These are phyloP conservation scores for Drosophila nigrodunni DNA, from an alignment of 1,140 invertebrate genomes.

Conservation along the genomic window DNA sequence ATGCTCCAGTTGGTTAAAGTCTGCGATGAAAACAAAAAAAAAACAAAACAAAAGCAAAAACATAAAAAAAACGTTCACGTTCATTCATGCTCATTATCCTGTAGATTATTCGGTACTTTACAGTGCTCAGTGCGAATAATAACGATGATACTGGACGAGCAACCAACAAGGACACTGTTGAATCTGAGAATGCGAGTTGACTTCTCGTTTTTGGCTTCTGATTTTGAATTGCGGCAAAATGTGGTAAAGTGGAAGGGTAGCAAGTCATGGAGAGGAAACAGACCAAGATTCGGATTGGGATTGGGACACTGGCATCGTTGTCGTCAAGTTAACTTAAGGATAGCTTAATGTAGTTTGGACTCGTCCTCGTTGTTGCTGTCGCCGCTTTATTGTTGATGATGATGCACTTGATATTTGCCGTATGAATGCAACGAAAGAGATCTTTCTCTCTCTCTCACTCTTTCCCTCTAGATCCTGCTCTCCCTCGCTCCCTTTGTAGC, in stretches of 20 bases:
- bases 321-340: slow-evolving; percentile 2
- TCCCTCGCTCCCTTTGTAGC: slow-evolving; percentile 33
- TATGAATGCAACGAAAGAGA: slow-evolving; percentile 63
- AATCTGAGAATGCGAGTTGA: slow-evolving; percentile 18
- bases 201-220: slow-evolving; percentile 36
- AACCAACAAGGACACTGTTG: slow-evolving; percentile 57
- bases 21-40: slow-evolving; percentile 28
- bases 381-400: slow-evolving; percentile 57
- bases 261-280: neutral
- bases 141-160: slow-evolving; percentile 64
- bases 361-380: slow-evolving; percentile 48
- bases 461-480: neutral
- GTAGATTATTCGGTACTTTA: slow-evolving; percentile 80
- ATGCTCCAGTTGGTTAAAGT: slow-evolving; percentile 15
- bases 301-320: neutral
- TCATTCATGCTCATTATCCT: slow-evolving; percentile 78
- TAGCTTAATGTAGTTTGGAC: slow-evolving; percentile 58
- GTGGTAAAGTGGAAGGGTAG: neutral
- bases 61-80: slow-evolving; percentile 63
- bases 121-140: slow-evolving; percentile 77
- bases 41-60: slow-evolving; percentile 22
- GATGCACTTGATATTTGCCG: slow-evolving; percentile 80
- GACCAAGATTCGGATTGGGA: neutral
- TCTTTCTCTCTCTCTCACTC: neutral
- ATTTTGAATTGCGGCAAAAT: slow-evolving; percentile 4